Evolutionary conservation across 2,797 vertebrate genomes (phyloP).

Genomic region (Salarias fasciatus): DNA sequence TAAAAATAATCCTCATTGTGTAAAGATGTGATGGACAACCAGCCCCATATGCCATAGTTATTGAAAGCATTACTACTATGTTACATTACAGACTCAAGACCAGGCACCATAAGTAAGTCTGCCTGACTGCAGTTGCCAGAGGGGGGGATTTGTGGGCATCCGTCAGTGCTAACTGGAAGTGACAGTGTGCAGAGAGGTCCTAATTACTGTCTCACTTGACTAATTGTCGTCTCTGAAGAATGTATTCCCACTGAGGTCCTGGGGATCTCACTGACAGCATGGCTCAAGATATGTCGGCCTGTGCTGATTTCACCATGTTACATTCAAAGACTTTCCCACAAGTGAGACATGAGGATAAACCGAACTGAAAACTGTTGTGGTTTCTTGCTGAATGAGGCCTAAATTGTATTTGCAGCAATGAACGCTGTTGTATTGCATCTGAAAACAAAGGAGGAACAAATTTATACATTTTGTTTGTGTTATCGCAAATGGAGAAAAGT

Average conservation of each 20-base stretch:
- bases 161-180: constrained; percentile 77
- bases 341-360: constrained; percentile 34
- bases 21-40: too few species aligned
- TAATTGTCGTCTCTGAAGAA: constrained; percentile 78
- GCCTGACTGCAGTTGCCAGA: constrained; percentile 45
- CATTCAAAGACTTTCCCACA: constrained; percentile 39
- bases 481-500: not conserved
- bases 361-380: constrained; percentile 18
- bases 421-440: not conserved
- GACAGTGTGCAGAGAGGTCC: constrained; percentile 79
- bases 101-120: constrained; percentile 49
- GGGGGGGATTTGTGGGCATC: constrained; percentile 57
- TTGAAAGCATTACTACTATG: constrained; percentile 12
- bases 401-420: not conserved
- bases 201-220: constrained; percentile 81
- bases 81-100: constrained; percentile 50
- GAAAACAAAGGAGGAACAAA: not conserved
- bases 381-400: constrained; percentile 16
- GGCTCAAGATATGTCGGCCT: constrained; percentile 47
- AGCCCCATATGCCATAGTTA: constrained; percentile 3
- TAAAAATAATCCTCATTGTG: too few species aligned
- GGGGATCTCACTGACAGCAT: constrained; percentile 51
- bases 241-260: constrained; percentile 64
- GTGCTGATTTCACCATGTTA: constrained; percentile 25
- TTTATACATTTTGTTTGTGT: constrained; percentile 15